Conservation (phyloP, 2,797 vertebrate species). For the Peromyscus attwateri region DNA sequence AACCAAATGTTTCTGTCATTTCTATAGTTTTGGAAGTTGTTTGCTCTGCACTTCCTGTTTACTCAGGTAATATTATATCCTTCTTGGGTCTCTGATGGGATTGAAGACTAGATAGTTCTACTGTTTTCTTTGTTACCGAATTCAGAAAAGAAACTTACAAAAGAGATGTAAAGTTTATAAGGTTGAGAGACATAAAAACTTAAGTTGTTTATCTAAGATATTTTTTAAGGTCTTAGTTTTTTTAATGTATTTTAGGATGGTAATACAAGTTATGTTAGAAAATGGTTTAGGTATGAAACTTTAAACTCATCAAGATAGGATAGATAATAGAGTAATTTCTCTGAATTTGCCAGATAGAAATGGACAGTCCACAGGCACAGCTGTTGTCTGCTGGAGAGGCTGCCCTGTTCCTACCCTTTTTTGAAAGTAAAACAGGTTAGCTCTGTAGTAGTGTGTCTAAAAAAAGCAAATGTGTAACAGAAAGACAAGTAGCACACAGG, state of each 20-base stretch:
- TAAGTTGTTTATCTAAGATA: not conserved
- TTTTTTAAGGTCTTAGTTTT: not conserved
- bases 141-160: not conserved
- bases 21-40: not conserved
- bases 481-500: not conserved
- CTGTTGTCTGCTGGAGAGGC: not conserved
- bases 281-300: not conserved
- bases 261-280: not conserved
- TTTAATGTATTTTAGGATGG: not conserved
- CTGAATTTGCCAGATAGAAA: not conserved
- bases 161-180: not conserved
- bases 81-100: not conserved
- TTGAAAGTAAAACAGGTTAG: not conserved
- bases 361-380: not conserved
- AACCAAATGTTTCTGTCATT: not conserved
- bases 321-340: not conserved
- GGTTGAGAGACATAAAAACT: not conserved
- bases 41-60: not conserved
- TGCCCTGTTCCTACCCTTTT: not conserved
- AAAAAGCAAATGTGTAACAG: not conserved
- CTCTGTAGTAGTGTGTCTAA: not conserved
- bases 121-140: not conserved
- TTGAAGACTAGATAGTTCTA: not conserved
- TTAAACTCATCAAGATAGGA: not conserved
- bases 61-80: not conserved